phyloP scores from a whole-genome alignment of 2,113 vertebrate species.

The Ptychochromis oligacanthus region DNA sequence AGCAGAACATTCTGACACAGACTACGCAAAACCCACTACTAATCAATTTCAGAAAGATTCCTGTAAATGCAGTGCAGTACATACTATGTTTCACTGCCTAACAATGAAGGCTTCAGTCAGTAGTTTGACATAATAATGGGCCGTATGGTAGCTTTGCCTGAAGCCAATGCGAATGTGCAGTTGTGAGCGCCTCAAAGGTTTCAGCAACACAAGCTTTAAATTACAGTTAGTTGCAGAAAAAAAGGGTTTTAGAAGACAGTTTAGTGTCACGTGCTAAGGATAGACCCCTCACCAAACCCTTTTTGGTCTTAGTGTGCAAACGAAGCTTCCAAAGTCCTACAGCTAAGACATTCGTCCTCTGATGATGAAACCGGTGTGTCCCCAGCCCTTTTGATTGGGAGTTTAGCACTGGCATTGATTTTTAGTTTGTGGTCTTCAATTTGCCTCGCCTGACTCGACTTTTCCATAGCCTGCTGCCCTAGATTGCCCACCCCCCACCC shows the following conservation, averaged over 20 bases:
- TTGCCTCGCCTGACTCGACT: slow-evolving; percentile 39
- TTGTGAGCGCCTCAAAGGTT: neutral
- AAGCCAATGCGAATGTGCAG: neutral
- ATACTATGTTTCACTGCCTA: too few species aligned
- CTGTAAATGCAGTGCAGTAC: too few species aligned
- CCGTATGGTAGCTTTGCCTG: neutral
- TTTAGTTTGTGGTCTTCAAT: slow-evolving; percentile 16
- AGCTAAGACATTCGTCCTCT: neutral
- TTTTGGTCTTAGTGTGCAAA: neutral
- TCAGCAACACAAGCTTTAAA: neutral
- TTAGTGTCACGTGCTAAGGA: neutral
- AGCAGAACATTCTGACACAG: too few species aligned
- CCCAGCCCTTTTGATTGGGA: neutral
- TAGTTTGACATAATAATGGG: neutral
- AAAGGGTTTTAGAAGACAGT: neutral
- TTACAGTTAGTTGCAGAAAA: neutral
- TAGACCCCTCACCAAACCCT: slow-evolving; percentile 6
- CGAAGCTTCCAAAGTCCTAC: slow-evolving; percentile 6
- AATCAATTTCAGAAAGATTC: too few species aligned
- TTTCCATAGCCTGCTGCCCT: slow-evolving; percentile 46
- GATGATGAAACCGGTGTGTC: slow-evolving; percentile 23
- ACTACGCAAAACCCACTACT: too few species aligned
- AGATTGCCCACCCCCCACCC: slow-evolving; percentile 22
- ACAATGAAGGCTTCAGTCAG: neutral
- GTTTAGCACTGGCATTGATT: slow-evolving; percentile 45